Evolutionary conservation across 2,888 invertebrate genomes (phyloP).

Genomic region (Thumatha senex): DNA sequence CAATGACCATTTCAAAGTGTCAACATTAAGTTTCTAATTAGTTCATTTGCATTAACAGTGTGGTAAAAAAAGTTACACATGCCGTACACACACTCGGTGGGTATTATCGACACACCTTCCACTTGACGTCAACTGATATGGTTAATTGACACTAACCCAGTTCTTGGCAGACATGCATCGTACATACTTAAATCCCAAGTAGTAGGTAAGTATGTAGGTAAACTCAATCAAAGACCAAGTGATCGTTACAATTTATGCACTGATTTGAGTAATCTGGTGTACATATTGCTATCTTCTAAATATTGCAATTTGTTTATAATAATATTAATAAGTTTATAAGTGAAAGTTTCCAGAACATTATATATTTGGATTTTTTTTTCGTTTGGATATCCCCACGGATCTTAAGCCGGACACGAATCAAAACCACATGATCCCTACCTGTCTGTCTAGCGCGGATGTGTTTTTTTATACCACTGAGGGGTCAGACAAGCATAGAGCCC

Average conservation of each 20-base stretch:
- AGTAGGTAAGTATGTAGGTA: constrained; percentile 21
- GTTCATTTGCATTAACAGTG: constrained; percentile 29
- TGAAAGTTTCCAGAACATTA: too few relatives aligned
- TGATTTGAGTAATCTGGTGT: background rate
- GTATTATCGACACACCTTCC: constrained; percentile 13
- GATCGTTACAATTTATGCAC: background rate
- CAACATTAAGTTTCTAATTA: constrained; percentile 27
- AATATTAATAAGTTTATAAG: too few relatives aligned
- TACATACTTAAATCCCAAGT: too few relatives aligned
- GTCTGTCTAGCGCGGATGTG: too few relatives aligned
- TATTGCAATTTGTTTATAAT: too few relatives aligned
- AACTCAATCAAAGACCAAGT: constrained; percentile 30
- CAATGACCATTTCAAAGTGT: constrained; percentile 3
- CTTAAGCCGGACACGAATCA: too few relatives aligned
- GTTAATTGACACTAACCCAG: constrained; percentile 25
- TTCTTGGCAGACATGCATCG: constrained; percentile 17
- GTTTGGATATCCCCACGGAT: too few relatives aligned
- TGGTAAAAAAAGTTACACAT: constrained; percentile 10
- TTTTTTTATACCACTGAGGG: too few relatives aligned
- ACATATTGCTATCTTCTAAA: too few relatives aligned
- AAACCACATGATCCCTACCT: too few relatives aligned
- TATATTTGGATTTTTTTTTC: too few relatives aligned
- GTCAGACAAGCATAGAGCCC: too few relatives aligned
- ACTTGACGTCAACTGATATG: constrained; percentile 22
- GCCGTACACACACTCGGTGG: constrained; percentile 4